phyloP scores from a whole-genome alignment of 2,888 invertebrate species.

The Rotaria sp. region DNA sequence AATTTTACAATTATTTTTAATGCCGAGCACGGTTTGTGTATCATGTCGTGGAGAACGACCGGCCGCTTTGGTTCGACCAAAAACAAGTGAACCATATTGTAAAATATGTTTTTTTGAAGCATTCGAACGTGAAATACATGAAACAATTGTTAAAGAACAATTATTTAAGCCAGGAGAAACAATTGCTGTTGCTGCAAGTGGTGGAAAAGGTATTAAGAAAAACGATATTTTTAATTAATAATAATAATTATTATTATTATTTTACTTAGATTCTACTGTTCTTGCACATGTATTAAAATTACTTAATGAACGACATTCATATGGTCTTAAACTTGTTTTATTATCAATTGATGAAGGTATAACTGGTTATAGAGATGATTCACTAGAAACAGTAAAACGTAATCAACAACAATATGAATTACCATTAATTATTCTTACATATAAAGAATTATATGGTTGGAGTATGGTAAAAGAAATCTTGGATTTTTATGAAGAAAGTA shows the following conservation, averaged over 20 bases:
- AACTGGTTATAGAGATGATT: conserved; percentile 81
- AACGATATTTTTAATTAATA: neutral
- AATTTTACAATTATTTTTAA: neutral
- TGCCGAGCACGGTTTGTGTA: neutral
- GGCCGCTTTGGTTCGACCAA: conserved; percentile 54
- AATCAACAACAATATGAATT: conserved; percentile 87
- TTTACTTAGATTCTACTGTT: conserved; percentile 76
- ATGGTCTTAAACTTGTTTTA: conserved; percentile 78
- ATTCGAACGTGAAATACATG: conserved; percentile 88
- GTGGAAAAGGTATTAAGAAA: conserved; percentile 52
- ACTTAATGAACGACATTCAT: conserved; percentile 79
- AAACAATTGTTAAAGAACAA: conserved; percentile 72
- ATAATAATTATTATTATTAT: neutral
- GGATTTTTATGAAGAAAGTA: neutral
- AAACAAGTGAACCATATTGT: conserved; percentile 73
- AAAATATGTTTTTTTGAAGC: conserved; percentile 86
- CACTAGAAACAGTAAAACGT: conserved; percentile 85
- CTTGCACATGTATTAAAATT: conserved; percentile 83
- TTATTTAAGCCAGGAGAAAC: conserved; percentile 75
- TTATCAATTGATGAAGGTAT: conserved; percentile 98
- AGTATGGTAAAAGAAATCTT: conserved; percentile 59
- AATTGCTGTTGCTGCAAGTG: conserved; percentile 78
- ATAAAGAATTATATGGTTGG: conserved; percentile 86
- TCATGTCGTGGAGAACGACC: conserved; percentile 43
- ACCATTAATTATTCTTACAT: conserved; percentile 65